These are phyloP conservation scores for Phymatocera aterrima DNA, from an alignment of 2,888 invertebrate species.

Conservation along the genomic window DNA sequence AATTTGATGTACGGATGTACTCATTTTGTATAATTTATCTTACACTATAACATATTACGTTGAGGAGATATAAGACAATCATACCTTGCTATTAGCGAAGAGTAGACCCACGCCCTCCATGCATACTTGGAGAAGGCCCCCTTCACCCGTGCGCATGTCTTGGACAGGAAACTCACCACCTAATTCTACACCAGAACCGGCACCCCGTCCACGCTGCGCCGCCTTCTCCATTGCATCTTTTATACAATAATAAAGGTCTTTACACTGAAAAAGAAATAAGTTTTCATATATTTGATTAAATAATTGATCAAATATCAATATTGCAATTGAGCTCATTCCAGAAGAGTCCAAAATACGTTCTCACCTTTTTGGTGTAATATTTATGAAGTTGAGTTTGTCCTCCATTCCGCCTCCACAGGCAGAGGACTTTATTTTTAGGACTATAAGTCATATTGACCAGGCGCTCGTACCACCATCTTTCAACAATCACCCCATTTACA, in stretches of 20 bases:
- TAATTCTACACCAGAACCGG: constrained; percentile 85
- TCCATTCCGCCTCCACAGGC: constrained; percentile 97
- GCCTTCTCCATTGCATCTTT: constrained; percentile 98
- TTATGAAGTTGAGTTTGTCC: constrained; percentile 97
- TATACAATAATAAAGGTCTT: constrained; percentile 98
- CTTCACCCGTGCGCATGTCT: constrained; percentile 97
- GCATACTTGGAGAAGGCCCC: constrained; percentile 98
- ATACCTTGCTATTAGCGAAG: constrained; percentile 99
- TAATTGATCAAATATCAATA: neutral
- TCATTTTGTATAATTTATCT: constrained; percentile 13
- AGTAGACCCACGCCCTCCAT: constrained; percentile 99
- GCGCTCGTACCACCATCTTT: constrained; percentile 99
- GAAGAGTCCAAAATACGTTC: constrained; percentile 31
- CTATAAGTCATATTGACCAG: constrained; percentile 99
- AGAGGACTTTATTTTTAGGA: constrained; percentile 97
- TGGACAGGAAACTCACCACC: constrained; percentile 99
- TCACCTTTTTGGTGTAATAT: constrained; percentile 98
- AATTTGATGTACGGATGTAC: constrained; percentile 34
- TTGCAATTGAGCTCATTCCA: neutral
- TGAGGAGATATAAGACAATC: constrained; percentile 62
- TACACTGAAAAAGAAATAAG: constrained; percentile 83
- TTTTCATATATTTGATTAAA: neutral
- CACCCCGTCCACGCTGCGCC: constrained; percentile 84
- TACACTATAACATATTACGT: constrained; percentile 47
- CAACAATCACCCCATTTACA: constrained; percentile 90